Evolutionary conservation across 1,140 invertebrate genomes (phyloP).

Genomic region (Solenopsis invicta): DNA sequence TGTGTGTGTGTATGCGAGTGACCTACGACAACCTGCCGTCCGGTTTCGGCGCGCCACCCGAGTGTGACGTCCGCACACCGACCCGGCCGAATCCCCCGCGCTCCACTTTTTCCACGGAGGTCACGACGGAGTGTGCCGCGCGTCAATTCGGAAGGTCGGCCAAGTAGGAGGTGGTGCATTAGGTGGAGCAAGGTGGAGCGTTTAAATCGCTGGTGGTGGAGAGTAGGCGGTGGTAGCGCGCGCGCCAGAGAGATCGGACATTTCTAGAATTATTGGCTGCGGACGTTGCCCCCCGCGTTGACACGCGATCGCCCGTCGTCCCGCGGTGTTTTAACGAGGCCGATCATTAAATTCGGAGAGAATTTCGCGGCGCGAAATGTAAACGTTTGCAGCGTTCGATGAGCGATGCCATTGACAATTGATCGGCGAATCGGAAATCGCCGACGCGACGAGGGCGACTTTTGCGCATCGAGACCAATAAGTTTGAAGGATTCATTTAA

Average conservation of each 20-base stretch:
- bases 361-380: neutral
- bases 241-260: constrained; percentile 39
- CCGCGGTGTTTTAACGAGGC: constrained; percentile 9
- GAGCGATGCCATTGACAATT: neutral
- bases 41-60: constrained; percentile 46
- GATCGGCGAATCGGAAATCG: neutral
- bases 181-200: neutral
- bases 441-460: neutral
- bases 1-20: constrained; percentile 23
- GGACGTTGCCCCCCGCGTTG: constrained; percentile 56
- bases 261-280: constrained; percentile 63
- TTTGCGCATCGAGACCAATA: neutral
- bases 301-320: constrained; percentile 16
- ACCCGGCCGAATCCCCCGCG: constrained; percentile 59
- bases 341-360: constrained; percentile 45
- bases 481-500: neutral
- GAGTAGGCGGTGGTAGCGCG: neutral
- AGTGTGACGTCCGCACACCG: constrained; percentile 43
- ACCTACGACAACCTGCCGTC: constrained; percentile 72
- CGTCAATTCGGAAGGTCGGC: constrained; percentile 49
- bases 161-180: constrained; percentile 29
- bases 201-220: neutral
- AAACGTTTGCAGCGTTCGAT: neutral
- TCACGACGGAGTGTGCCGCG: constrained; percentile 35
- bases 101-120: constrained; percentile 58